Percentiles rank a stretch among this genome's conserved stretches.
Conservation (phyloP, 2,797 vertebrate genomes). For the Amblyraja radiata region DNA sequence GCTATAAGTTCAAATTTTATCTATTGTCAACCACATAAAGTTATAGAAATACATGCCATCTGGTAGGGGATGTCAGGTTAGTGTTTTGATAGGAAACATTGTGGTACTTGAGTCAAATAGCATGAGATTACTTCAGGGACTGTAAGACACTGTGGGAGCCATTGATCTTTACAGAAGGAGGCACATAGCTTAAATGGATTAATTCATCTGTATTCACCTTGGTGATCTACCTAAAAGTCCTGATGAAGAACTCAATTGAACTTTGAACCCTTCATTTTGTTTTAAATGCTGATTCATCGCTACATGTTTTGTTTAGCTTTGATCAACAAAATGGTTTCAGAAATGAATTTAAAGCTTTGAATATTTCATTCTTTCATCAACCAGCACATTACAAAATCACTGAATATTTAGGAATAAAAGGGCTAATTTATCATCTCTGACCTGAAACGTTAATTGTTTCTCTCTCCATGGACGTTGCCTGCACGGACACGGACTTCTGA, state of each 20-base stretch:
- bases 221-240: not conserved
- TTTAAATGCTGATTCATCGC: not conserved
- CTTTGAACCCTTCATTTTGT: not conserved
- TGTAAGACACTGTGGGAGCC: not conserved
- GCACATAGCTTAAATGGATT: not conserved
- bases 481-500: too few relatives aligned
- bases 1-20: not conserved
- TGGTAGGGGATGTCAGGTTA: not conserved
- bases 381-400: not conserved
- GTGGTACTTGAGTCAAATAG: not conserved
- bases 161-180: not conserved
- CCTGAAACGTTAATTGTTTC: too few relatives aligned
- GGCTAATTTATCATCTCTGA: too few relatives aligned
- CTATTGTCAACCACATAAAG: not conserved
- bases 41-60: not conserved
- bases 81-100: not conserved
- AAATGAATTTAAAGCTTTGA: slow-evolving; percentile 16
- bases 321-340: not conserved
- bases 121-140: not conserved
- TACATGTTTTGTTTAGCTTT: not conserved
- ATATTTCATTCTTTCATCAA: not conserved
- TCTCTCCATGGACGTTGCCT: too few relatives aligned
- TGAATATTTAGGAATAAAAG: not conserved
- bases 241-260: not conserved
- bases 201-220: not conserved